Evolutionary conservation across 30 jellyfish, hydroid and myxozoan species (phyloP).

Genomic region (Mastigias papua): DNA sequence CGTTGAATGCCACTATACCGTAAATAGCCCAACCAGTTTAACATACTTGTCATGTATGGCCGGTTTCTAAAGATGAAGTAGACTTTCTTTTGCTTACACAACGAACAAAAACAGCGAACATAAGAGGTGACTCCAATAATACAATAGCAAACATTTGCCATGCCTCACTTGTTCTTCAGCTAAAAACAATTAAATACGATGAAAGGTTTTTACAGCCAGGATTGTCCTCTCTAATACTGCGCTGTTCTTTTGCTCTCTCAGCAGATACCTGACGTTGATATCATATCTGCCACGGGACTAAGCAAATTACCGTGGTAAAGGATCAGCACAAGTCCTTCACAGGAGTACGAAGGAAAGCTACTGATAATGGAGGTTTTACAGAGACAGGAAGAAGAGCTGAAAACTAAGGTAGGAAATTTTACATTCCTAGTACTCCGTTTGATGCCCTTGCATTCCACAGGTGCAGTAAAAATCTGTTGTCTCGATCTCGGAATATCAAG

Average conservation of each 20-base stretch:
- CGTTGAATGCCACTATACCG: not conserved
- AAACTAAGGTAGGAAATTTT: conserved; percentile 43
- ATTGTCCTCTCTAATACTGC: conserved; percentile 37
- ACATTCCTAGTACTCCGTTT: not conserved
- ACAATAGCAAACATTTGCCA: conserved; percentile 70
- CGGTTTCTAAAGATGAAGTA: conserved; percentile 31
- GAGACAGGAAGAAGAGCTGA: conserved; percentile 65
- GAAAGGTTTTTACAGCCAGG: conserved; percentile 61
- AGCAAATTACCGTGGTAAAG: not conserved
- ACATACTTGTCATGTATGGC: not conserved
- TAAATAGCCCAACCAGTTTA: not conserved
- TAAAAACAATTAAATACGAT: conserved; percentile 62
- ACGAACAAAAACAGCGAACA: conserved; percentile 36
- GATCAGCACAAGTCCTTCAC: not conserved
- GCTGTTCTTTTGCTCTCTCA: conserved; percentile 66
- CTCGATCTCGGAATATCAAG: conserved; percentile 4
- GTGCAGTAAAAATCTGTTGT: conserved; percentile 23
- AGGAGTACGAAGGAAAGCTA: not conserved
- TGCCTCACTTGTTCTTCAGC: conserved; percentile 73
- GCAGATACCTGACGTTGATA: conserved; percentile 29
- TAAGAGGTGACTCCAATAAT: conserved; percentile 17
- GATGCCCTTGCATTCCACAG: not conserved
- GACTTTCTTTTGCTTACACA: conserved; percentile 22
- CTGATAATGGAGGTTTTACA: conserved; percentile 62
- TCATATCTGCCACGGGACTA: conserved; percentile 21